Conservation (phyloP, 2,888 invertebrate species). For the Gymnocheta viridis region DNA sequence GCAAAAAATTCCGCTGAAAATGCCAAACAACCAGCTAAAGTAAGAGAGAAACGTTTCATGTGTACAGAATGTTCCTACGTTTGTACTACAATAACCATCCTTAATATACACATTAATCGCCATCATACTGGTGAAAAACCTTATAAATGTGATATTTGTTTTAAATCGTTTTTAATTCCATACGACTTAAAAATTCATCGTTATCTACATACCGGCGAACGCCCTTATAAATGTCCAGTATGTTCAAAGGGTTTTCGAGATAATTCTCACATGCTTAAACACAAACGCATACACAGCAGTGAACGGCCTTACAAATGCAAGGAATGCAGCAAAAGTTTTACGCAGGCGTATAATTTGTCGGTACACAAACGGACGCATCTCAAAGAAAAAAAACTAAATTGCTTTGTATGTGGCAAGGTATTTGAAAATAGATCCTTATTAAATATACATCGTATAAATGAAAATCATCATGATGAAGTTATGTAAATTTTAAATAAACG, state of each 20-base stretch:
- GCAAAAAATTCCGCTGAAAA: neutral
- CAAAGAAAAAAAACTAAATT: constrained; percentile 52
- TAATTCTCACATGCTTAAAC: constrained; percentile 58
- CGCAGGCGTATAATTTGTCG: constrained; percentile 56
- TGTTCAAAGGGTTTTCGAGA: constrained; percentile 77
- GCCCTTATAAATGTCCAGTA: constrained; percentile 85
- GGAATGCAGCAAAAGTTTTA: constrained; percentile 60
- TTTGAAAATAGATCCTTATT: constrained; percentile 56
- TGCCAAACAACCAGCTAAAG: constrained; percentile 31
- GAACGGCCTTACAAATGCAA: constrained; percentile 55
- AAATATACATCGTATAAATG: constrained; percentile 63
- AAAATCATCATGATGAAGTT: constrained; percentile 60
- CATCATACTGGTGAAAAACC: constrained; percentile 69
- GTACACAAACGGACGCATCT: constrained; percentile 58
- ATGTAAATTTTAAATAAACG: constrained; percentile 4
- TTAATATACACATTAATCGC: constrained; percentile 63
- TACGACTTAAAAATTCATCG: constrained; percentile 84
- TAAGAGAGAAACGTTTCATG: constrained; percentile 63
- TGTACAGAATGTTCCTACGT: constrained; percentile 63
- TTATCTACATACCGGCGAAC: constrained; percentile 86
- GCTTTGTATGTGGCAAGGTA: constrained; percentile 48
- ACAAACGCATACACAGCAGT: constrained; percentile 54
- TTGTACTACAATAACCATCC: constrained; percentile 56
- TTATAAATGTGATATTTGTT: constrained; percentile 64
- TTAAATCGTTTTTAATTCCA: constrained; percentile 50